These are phyloP conservation scores for Xenotilapia flavipinnis DNA, from an alignment of 2,113 vertebrate species.

Conservation along the genomic window DNA sequence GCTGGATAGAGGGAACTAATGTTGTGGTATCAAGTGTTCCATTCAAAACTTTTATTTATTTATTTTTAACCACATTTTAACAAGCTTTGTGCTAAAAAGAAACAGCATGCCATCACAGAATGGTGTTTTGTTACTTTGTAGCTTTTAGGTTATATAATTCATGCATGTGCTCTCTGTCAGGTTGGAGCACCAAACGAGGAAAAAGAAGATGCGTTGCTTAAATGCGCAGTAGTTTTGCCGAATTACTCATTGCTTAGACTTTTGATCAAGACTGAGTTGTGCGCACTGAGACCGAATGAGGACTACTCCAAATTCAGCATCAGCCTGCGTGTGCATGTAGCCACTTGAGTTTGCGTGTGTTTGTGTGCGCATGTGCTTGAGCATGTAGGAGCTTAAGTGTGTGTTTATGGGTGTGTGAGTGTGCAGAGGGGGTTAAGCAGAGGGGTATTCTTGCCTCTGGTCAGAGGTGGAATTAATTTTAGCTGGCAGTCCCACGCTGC, in stretches of 20 bases:
- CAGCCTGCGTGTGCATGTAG: background rate
- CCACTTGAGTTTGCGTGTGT: conserved; percentile 8
- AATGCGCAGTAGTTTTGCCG: background rate
- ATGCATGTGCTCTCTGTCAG: background rate
- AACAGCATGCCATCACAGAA: background rate
- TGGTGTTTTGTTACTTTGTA: background rate
- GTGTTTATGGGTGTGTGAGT: conserved; percentile 35
- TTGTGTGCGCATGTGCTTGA: conserved; percentile 7
- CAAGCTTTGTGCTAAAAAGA: background rate
- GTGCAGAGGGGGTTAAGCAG: conserved; percentile 51
- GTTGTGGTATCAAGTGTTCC: conserved; percentile 44
- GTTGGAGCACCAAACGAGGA: background rate
- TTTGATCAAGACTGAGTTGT: conserved; percentile 58
- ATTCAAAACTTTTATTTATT: conserved; percentile 20
- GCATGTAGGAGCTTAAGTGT: conserved; percentile 33
- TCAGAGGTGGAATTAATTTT: conserved; percentile 78
- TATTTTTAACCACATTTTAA: conserved; percentile 24
- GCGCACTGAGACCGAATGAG: conserved; percentile 51
- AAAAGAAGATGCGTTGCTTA: background rate
- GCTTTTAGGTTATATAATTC: background rate
- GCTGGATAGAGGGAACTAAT: conserved; percentile 40
- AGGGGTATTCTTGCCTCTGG: conserved; percentile 66
- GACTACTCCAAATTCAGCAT: conserved; percentile 60
- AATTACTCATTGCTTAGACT: conserved; percentile 39
- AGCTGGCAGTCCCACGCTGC: conserved; percentile 76